Percentiles rank a stretch among this genome's conserved stretches.
Evolutionary conservation across 2,113 vertebrate genomes (phyloP).

Genomic region (Xiphorhynchus elegans): DNA sequence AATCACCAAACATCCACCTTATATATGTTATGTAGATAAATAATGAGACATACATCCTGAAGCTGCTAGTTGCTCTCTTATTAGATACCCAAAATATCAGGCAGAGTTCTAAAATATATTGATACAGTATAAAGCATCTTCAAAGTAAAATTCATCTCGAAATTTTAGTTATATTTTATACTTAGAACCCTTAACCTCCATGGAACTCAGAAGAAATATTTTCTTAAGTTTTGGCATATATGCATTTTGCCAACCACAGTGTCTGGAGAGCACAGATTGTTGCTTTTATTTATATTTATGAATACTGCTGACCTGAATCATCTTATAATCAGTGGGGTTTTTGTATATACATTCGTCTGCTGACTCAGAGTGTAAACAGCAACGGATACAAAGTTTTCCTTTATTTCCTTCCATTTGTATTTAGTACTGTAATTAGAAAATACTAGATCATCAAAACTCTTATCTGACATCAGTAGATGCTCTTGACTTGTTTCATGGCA

Average conservation of each 20-base stretch:
- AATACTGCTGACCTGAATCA: neutral
- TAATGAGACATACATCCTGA: neutral
- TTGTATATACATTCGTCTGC: neutral
- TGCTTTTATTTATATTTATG: slow-evolving; percentile 16
- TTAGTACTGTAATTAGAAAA: neutral
- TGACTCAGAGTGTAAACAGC: slow-evolving; percentile 14
- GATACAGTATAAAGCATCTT: neutral
- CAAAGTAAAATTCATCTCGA: neutral
- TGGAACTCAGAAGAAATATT: neutral
- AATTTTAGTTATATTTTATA: neutral
- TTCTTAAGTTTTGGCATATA: neutral
- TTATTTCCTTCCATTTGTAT: neutral
- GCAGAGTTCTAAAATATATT: neutral
- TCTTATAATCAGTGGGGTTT: neutral
- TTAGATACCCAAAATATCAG: neutral
- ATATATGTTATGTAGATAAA: neutral
- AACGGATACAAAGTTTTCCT: neutral
- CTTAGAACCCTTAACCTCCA: neutral
- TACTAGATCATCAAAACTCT: neutral
- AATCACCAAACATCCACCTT: slow-evolving; percentile 14
- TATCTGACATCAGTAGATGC: neutral
- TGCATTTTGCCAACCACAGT: neutral
- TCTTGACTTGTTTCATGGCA: neutral
- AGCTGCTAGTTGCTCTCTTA: neutral
- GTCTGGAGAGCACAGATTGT: neutral